A percentile compares a stretch with the other conserved stretches of the same genome.
phyloP scores from a whole-genome alignment of 2,888 invertebrate species.

The Steinernema scapterisci region DNA sequence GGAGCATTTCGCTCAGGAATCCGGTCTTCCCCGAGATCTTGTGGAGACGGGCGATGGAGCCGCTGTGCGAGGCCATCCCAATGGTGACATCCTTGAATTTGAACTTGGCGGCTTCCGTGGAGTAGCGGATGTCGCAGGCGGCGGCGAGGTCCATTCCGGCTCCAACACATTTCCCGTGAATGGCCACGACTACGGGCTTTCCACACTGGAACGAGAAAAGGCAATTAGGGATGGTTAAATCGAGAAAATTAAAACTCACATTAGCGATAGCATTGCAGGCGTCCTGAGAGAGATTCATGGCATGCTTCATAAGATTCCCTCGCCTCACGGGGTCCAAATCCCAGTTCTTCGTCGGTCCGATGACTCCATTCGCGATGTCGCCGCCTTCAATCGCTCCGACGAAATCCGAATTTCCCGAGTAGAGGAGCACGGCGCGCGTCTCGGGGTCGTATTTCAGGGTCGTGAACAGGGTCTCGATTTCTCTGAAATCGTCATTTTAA shows the following conservation, averaged over 20 bases:
- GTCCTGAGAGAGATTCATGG: neutral
- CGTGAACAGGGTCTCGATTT: neutral
- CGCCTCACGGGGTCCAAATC: neutral
- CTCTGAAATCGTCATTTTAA: neutral
- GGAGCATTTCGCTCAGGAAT: conserved; percentile 82
- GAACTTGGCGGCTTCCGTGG: conserved; percentile 86
- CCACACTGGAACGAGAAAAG: conserved; percentile 73
- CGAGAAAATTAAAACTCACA: neutral
- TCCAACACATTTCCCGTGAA: conserved; percentile 87
- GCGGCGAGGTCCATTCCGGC: conserved; percentile 85
- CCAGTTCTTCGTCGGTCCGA: neutral
- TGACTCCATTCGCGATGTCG: neutral
- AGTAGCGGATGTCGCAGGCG: conserved; percentile 87
- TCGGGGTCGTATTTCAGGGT: neutral
- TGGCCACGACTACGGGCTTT: conserved; percentile 85
- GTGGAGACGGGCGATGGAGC: conserved; percentile 86
- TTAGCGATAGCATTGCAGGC: conserved; percentile 5
- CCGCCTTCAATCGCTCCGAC: conserved; percentile 6
- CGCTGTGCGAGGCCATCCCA: conserved; percentile 92
- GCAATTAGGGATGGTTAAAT: neutral
- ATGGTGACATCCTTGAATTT: conserved; percentile 77
- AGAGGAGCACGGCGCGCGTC: conserved; percentile 5
- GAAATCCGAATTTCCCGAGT: neutral
- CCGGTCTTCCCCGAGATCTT: conserved; percentile 86
- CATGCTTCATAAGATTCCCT: neutral